Evolutionary conservation across 2,113 vertebrate species (phyloP).

Genomic region (Glaucidium brasilianum): DNA sequence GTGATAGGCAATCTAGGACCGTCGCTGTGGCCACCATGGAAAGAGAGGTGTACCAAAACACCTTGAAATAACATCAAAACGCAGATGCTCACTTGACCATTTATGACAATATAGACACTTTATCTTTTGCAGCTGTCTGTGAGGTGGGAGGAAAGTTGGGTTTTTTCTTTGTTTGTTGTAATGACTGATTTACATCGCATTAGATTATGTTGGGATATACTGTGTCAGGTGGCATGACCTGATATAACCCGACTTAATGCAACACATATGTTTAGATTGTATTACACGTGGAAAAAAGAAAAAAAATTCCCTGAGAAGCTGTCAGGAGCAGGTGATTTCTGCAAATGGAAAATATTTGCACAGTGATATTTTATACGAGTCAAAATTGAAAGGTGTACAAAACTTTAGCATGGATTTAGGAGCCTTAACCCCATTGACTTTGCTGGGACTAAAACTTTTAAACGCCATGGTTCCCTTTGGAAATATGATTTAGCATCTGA

Average conservation of each 20-base stretch:
- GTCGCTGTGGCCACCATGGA: neutral
- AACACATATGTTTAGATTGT: conserved; percentile 77
- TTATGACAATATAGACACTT: conserved; percentile 54
- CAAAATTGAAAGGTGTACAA: conserved; percentile 49
- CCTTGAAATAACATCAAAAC: conserved; percentile 57
- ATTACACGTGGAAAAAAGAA: conserved; percentile 43
- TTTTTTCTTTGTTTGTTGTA: conserved; percentile 64
- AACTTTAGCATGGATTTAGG: neutral
- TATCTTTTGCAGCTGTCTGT: conserved; percentile 74
- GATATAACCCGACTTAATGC: conserved; percentile 81
- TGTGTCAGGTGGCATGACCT: conserved; percentile 78
- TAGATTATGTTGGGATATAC: conserved; percentile 74
- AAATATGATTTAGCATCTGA: conserved; percentile 1
- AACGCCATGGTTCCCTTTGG: neutral
- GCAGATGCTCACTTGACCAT: conserved; percentile 51
- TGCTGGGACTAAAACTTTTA: neutral
- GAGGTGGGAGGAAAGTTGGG: conserved; percentile 3
- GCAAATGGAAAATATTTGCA: conserved; percentile 74
- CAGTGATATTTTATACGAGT: conserved; percentile 67
- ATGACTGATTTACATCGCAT: conserved; percentile 66
- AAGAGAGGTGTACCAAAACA: conserved; percentile 38
- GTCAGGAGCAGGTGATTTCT: conserved; percentile 78
- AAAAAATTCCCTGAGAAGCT: conserved; percentile 72
- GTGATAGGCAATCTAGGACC: neutral
- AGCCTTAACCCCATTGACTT: neutral